These are phyloP conservation scores for Entomyzon cyanotis DNA, from an alignment of 2,113 vertebrate species.

Conservation along the genomic window DNA sequence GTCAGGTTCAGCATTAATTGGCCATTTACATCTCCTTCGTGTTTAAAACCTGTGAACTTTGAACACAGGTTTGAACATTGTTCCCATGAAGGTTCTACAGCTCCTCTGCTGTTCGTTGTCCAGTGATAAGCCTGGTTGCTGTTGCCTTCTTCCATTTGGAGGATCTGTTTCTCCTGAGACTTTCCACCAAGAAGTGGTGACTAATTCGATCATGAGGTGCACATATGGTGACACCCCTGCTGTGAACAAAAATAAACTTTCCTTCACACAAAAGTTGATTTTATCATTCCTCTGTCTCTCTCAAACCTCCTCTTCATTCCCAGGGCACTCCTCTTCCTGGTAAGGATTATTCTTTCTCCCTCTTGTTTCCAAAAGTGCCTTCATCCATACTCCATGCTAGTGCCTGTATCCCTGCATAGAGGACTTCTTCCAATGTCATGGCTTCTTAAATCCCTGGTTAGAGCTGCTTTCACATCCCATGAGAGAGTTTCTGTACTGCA, in stretches of 20 bases:
- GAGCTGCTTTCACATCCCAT: not conserved
- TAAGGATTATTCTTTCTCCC: not conserved
- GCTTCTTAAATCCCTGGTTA: not conserved
- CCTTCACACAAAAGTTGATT: constrained; percentile 3
- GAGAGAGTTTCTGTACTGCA: not conserved
- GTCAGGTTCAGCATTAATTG: not conserved
- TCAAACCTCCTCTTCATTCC: not conserved
- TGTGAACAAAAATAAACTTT: constrained; percentile 50
- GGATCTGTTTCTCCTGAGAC: not conserved
- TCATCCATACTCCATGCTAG: not conserved
- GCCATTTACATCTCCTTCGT: not conserved
- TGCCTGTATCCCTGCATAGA: not conserved
- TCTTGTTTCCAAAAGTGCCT: not conserved
- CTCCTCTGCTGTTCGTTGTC: not conserved
- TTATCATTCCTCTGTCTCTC: constrained; percentile 7
- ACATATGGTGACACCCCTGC: constrained; percentile 53
- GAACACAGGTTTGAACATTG: too few relatives aligned
- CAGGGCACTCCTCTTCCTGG: not conserved
- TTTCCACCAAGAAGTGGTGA: constrained; percentile 29
- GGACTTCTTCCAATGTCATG: not conserved
- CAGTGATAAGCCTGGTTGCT: not conserved
- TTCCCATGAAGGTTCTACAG: not conserved
- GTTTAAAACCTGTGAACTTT: not conserved
- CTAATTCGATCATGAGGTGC: constrained; percentile 26
- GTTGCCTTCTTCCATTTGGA: not conserved